Base-by-base conservation (phyloP, 2,797 vertebrate genomes). In the Helarctos malayanus region DNA sequence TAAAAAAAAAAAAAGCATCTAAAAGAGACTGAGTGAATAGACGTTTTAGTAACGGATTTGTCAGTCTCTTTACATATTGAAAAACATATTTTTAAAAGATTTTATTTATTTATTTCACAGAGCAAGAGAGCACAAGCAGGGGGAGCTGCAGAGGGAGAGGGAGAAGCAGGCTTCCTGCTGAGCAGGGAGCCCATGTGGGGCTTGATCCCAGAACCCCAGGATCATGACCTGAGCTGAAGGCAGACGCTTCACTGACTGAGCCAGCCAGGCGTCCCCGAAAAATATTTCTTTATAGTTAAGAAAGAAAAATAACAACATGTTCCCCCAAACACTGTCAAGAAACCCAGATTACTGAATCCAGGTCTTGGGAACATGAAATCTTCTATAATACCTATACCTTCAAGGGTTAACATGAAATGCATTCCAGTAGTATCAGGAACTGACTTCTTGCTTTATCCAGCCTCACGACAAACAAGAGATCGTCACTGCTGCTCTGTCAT, bases 51-150 rank as follows among this genome's bases (percentile, higher is more conserved):
- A 88, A n/a, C 21, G 6, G 11, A 71, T 81, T 89, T 90, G 54
- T 75, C 57, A 75, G 45, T 69, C 23, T 92, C 47, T 75, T 76
- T 57, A 57, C 47, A 35, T 68, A 68, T 41, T 81, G 45, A 91
- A 91, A 57, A 32, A 10, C 13, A 19, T 57, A 2, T 61, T 29
- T 59, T 82, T 94, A 57, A 16, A 32, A 35, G 82, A 86, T 59
- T 56, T 56, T 27, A 25, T 25, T 32, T 63, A 32, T 63, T 63
- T 32, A 32, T 63, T 63, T 63, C 27, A 63, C 29, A 63, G 59
- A 61, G 59, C 14, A 7, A 63, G 29, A 32, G 61, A 32, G 29
- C 29, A 63, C 14, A 16, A 32, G 61, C 27, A 32, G 13, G 61
- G 29, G 61, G 29, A 16, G 15, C 49, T 14, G 49, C 49, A 52